These are phyloP conservation scores for Pipra filicauda DNA, from an alignment of 2,113 vertebrate species.

Conservation along the genomic window DNA sequence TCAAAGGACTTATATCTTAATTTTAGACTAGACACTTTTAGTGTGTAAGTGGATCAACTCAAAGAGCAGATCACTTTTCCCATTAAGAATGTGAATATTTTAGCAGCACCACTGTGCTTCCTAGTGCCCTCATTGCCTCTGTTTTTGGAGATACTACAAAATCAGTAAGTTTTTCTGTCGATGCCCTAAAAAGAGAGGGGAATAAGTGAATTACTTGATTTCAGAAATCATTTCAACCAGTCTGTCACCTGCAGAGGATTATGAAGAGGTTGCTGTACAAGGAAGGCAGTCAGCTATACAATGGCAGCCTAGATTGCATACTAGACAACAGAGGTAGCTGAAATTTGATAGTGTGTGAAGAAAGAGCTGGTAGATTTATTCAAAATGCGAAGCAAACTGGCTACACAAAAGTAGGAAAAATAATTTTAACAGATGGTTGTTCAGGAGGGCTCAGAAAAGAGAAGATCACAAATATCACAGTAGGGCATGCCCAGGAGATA, in stretches of 20 bases:
- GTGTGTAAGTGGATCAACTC: not conserved
- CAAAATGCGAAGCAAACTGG: not conserved
- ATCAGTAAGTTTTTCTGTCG: not conserved
- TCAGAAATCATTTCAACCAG: not conserved
- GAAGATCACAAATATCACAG: not conserved
- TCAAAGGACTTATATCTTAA: not conserved
- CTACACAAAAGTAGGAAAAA: not conserved
- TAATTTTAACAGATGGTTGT: constrained; percentile 18
- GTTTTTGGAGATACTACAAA: not conserved
- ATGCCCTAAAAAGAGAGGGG: not conserved
- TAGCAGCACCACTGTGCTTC: not conserved
- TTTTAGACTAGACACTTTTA: not conserved
- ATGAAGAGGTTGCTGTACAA: not conserved
- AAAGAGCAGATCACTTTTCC: not conserved
- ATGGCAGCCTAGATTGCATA: not conserved
- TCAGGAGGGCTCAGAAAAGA: not conserved
- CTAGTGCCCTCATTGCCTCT: not conserved
- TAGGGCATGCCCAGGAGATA: not conserved
- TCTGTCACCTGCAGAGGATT: not conserved
- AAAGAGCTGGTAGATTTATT: not conserved
- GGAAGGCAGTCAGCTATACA: not conserved
- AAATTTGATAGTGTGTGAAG: not conserved
- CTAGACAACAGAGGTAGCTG: not conserved
- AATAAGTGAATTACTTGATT: not conserved
- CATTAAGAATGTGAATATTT: not conserved